A percentile compares a stretch with the other conserved stretches of the same genome.
Evolutionary conservation across 2,113 vertebrate species (phyloP).

Genomic region (Corythaeola cristata): DNA sequence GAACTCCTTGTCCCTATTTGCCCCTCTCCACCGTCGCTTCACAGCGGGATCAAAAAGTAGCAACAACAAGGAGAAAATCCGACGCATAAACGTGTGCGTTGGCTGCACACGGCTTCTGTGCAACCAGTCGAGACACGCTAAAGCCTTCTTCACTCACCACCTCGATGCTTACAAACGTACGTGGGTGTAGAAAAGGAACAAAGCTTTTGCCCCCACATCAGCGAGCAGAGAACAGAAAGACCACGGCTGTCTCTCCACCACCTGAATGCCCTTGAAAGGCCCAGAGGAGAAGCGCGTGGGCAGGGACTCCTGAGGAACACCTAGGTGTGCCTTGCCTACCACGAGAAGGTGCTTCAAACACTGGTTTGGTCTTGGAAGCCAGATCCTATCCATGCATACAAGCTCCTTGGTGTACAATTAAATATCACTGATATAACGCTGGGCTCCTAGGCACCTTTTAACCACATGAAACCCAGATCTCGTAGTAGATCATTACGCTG

Average conservation of each 20-base stretch:
- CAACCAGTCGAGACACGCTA: rapidly evolving
- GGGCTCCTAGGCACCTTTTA: neutral
- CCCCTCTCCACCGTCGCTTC: neutral
- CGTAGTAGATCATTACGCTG: neutral
- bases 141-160: neutral
- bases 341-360: neutral
- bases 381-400: neutral
- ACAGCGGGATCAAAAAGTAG: neutral
- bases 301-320: neutral
- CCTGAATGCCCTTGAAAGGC: neutral
- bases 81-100: neutral
- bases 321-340: neutral
- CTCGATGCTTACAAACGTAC: neutral
- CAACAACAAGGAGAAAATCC: neutral
- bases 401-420: neutral
- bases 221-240: neutral
- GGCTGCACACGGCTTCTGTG: neutral
- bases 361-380: neutral
- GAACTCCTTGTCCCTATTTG: neutral
- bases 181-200: neutral
- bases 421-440: neutral
- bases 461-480: neutral
- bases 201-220: neutral
- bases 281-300: neutral
- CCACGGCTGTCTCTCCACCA: neutral